Percentiles rank a stretch among this genome's conserved stretches.
Conservation (phyloP, 2,797 vertebrate species). For the Meriones psammophilus region DNA sequence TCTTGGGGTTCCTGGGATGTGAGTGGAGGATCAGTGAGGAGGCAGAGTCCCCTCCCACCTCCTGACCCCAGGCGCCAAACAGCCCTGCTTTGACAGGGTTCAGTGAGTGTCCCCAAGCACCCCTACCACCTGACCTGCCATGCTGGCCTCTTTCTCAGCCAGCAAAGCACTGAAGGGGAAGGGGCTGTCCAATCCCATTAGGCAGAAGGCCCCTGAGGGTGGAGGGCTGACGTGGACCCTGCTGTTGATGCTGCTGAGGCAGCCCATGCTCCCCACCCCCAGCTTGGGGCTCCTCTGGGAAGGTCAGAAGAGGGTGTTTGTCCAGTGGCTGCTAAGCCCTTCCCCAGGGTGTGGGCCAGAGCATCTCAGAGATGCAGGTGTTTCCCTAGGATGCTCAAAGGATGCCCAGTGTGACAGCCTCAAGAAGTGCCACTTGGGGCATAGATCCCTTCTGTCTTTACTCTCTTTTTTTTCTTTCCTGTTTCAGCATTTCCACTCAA, state of each 20-base stretch:
- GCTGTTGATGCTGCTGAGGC: background rate
- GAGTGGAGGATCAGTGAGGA: background rate
- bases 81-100: constrained; percentile 26
- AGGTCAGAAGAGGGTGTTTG: constrained; percentile 59
- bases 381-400: background rate
- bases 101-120: background rate
- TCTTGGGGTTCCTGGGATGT: background rate
- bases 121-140: background rate
- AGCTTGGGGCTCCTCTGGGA: constrained; percentile 36
- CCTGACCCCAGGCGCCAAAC: background rate
- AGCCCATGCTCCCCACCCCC: background rate
- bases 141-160: background rate
- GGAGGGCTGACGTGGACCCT: constrained; percentile 29
- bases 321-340: background rate
- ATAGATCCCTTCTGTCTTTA: background rate
- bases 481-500: background rate
- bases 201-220: constrained; percentile 71
- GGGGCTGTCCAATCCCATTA: constrained; percentile 74
- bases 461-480: background rate
- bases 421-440: background rate
- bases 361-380: background rate
- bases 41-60: background rate
- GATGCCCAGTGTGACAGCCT: background rate
- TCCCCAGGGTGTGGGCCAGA: background rate
- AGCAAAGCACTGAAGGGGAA: constrained; percentile 48